Base-by-base conservation (phyloP, 2,797 vertebrate species). In the Heliangelus exortis region DNA sequence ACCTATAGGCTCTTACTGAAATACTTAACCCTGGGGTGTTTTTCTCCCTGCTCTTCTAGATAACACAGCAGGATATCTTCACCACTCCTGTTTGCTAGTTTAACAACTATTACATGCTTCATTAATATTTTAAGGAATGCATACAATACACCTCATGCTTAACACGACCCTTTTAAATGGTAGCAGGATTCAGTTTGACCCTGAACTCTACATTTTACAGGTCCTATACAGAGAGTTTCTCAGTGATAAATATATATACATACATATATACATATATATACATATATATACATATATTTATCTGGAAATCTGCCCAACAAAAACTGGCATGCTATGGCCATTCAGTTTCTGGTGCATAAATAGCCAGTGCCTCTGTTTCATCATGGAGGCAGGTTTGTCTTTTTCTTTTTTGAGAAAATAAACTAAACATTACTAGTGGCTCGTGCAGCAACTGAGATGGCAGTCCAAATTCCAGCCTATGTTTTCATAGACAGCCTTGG, bases 391-490 rank as follows among this genome's bases (percentile, higher is more conserved):
- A 82, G 6, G 18, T 36, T 68, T 67, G 19, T 53, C 45, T 67
- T 93, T 85, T 59, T 10, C 15, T 74, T 86, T 89, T 53, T 71
- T 69, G 41, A 92, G 57, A 63, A 93, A 94, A 74, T 29, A 54
- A 41, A 14, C 39, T 41, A 41, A 41, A 41, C 39, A 41, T 41
- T 14, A 41, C 39, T 55, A 39, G 45, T 79, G 29, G 25, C 47
- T 89, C 57, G 16, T 65, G 57, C 48, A 83, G 34, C 19, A 94
- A 62, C 21, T 26, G 8, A 12, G 47, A 74, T 45, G 23, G 29
- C 33, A 83, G 39, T 74, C 13, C n/a, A 78, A 59, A 80, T 87
- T 80, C 65, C 50, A 73, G 36, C 23, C 65, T 39, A 82, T 48
- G 41, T 79, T 79, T 87, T 82, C 41, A 67, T 3, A 82, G 45